These are phyloP conservation scores for Drosophila kikkawai DNA, from an alignment of 1,140 invertebrate species.

Conservation along the genomic window DNA sequence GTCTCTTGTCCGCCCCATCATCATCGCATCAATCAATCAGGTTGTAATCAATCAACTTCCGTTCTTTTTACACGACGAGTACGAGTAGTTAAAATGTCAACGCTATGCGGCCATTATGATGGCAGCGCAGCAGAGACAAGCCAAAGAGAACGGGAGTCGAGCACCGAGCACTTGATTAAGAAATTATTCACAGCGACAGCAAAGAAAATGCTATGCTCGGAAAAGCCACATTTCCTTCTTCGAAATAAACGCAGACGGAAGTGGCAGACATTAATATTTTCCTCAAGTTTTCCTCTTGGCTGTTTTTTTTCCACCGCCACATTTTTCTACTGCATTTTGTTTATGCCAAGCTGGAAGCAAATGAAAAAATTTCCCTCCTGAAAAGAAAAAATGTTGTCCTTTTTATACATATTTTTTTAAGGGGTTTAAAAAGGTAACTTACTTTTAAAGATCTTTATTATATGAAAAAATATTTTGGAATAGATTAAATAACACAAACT, in stretches of 20 bases:
- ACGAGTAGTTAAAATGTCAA: slow-evolving; percentile 51
- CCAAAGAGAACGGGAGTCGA: neutral
- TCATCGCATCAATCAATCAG: slow-evolving; percentile 42
- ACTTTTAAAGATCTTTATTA: neutral
- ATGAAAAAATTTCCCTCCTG: slow-evolving; percentile 26
- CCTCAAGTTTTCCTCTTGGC: slow-evolving; percentile 7
- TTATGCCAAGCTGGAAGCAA: slow-evolving; percentile 48
- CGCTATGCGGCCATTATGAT: slow-evolving; percentile 16
- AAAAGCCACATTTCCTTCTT: slow-evolving; percentile 21
- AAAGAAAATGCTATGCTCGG: slow-evolving; percentile 32
- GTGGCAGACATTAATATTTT: slow-evolving; percentile 39
- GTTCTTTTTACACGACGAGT: slow-evolving; percentile 29
- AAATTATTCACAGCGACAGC: slow-evolving; percentile 26
- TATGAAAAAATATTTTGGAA: neutral
- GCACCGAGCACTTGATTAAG: slow-evolving; percentile 29
- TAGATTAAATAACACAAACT: neutral
- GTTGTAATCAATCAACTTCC: slow-evolving; percentile 52
- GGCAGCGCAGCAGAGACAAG: neutral
- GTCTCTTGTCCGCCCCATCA: neutral
- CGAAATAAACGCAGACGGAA: slow-evolving; percentile 36
- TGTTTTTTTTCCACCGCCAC: neutral
- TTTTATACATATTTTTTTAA: neutral
- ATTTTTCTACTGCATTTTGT: slow-evolving; percentile 56
- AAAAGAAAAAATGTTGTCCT: neutral
- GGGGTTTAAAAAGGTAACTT: neutral